These are phyloP conservation scores for Malurus leucopterus DNA, from an alignment of 2,797 vertebrate species.

Conservation along the genomic window DNA sequence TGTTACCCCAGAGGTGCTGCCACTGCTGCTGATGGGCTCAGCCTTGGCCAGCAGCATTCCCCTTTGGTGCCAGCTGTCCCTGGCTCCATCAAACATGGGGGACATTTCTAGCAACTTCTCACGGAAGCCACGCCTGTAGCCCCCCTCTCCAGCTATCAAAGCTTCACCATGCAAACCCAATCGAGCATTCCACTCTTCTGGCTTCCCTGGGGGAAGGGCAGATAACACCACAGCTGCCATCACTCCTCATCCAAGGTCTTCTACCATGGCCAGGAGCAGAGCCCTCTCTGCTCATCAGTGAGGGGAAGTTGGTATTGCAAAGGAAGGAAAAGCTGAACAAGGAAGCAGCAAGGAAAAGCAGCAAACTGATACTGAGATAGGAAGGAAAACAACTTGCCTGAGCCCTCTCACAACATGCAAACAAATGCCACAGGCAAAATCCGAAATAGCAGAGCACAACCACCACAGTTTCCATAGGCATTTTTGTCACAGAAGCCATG, in stretches of 20 bases:
- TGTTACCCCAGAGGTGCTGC: neutral
- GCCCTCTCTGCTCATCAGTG: neutral
- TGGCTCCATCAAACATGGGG: neutral
- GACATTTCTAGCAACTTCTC: neutral
- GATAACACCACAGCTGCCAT: neutral
- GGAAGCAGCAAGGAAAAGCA: neutral
- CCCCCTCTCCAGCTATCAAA: neutral
- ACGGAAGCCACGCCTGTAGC: neutral
- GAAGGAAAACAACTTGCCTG: neutral
- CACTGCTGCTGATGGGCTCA: fast-evolving
- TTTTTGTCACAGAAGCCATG: neutral
- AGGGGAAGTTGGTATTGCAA: neutral
- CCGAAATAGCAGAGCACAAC: neutral
- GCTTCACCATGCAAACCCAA: fast-evolving
- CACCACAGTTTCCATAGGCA: neutral
- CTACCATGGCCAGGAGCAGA: neutral
- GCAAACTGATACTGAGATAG: neutral
- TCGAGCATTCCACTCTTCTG: neutral
- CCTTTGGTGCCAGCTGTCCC: neutral
- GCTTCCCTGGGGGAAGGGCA: neutral
- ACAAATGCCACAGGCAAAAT: neutral
- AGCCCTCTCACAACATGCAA: neutral
- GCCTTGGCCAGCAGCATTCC: fast-evolving
- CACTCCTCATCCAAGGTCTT: neutral
- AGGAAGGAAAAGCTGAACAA: neutral